Percentiles rank a stretch among this genome's conserved stretches.
phyloP scores from a whole-genome alignment of 2,113 vertebrate genomes.

The Entosphenus tridentatus region DNA sequence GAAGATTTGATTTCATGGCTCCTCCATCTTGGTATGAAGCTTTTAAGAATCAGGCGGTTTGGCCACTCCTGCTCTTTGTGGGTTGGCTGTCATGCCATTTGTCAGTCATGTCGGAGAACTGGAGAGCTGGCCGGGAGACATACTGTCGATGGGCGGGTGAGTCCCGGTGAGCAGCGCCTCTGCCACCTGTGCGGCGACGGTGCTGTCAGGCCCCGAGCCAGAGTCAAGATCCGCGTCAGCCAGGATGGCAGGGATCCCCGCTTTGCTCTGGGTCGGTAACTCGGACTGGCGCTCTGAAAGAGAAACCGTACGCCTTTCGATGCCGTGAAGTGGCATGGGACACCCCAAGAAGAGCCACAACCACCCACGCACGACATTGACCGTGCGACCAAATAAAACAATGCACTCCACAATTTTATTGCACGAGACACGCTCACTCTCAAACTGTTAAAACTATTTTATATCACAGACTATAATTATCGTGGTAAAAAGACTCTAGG shows the following conservation, averaged over 20 bases:
- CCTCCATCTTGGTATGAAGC: no score
- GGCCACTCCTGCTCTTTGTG: no score
- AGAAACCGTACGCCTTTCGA: no score
- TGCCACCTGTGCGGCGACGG: conserved; percentile 80
- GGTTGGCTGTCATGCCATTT: no score
- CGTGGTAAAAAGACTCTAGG: no score
- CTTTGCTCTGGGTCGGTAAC: conserved; percentile 86
- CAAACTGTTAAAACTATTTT: no score
- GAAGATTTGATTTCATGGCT: no score
- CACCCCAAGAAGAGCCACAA: conserved; percentile 6
- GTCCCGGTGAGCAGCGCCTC: conserved; percentile 88
- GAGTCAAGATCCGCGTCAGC: conserved; percentile 92
- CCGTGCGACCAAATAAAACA: not conserved
- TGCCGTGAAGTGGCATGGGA: not conserved
- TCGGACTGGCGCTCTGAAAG: conserved; percentile 74
- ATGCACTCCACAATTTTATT: not conserved
- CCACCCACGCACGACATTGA: not conserved
- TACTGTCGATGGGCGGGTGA: conserved; percentile 85
- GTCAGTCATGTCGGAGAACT: no score
- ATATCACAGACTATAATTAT: no score
- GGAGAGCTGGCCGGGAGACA: conserved; percentile 14
- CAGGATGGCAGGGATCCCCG: conserved; percentile 84
- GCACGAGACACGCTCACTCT: not conserved
- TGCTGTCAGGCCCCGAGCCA: conserved; percentile 89
- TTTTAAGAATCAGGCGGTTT: no score